phyloP scores from a whole-genome alignment of 2,888 invertebrate genomes.

The Automeris io region DNA sequence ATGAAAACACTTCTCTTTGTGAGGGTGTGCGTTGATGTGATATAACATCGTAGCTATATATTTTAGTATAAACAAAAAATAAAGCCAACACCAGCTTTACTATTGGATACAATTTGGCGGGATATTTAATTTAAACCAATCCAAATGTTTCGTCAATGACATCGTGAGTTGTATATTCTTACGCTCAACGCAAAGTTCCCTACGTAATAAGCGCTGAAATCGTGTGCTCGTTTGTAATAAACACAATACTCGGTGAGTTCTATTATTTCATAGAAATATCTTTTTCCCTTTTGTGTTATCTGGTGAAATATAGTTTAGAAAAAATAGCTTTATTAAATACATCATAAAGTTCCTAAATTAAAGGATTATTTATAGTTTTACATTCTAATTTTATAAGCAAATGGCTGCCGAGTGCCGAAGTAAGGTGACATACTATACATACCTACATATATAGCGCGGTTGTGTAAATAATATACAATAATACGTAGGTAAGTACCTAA shows the following conservation, averaged over 20 bases:
- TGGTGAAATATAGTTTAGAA: background rate
- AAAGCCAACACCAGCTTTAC: conserved; percentile 48
- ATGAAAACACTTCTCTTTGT: conserved; percentile 44
- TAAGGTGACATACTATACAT: conserved; percentile 52
- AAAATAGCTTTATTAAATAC: background rate
- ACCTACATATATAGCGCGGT: conserved; percentile 22
- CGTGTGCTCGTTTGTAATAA: conserved; percentile 68
- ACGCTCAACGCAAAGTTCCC: conserved; percentile 63
- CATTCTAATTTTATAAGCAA: conserved; percentile 74
- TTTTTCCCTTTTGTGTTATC: conserved; percentile 16
- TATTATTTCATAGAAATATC: conserved; percentile 35
- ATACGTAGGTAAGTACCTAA: conserved; percentile 6
- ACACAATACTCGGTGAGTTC: conserved; percentile 63
- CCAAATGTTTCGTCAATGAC: conserved; percentile 41
- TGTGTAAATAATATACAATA: conserved; percentile 12
- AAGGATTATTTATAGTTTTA: conserved; percentile 54
- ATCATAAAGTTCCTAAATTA: conserved; percentile 16
- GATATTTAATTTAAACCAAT: conserved; percentile 65
- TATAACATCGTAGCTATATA: conserved; percentile 46
- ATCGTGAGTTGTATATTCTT: conserved; percentile 57
- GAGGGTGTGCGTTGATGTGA: conserved; percentile 55
- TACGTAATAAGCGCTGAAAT: conserved; percentile 77
- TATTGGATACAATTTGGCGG: conserved; percentile 64
- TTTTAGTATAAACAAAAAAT: conserved; percentile 71
- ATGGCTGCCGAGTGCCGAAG: conserved; percentile 73